Percentiles rank a stretch among this genome's conserved stretches.
phyloP scores from a whole-genome alignment of 1,140 invertebrate genomes.

The Ips typographus region DNA sequence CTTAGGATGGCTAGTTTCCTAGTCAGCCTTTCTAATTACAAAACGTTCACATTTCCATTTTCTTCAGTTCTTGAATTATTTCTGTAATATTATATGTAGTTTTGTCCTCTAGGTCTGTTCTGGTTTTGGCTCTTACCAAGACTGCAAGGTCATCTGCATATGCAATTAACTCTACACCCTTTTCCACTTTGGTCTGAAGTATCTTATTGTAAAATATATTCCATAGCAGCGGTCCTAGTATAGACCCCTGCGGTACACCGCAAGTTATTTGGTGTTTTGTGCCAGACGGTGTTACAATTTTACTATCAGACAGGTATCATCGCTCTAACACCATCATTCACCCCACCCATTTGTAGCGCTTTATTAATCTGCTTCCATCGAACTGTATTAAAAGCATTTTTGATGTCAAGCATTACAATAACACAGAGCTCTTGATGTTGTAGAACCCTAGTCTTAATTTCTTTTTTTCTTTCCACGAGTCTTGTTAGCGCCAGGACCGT shows the following conservation, averaged over 20 bases:
- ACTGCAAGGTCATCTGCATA: constrained; percentile 32
- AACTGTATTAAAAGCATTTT: constrained; percentile 52
- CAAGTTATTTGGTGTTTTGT: constrained; percentile 39
- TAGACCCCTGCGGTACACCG: constrained; percentile 51
- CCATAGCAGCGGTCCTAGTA: constrained; percentile 51
- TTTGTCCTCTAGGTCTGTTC: not conserved
- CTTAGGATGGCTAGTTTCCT: not conserved
- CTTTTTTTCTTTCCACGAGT: constrained; percentile 31
- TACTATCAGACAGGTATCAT: constrained; percentile 48
- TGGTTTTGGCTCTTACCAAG: constrained; percentile 1
- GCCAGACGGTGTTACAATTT: constrained; percentile 35
- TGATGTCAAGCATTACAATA: constrained; percentile 52
- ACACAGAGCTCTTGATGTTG: constrained; percentile 1
- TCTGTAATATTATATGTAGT: not conserved
- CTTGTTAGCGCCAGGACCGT: constrained; percentile 34
- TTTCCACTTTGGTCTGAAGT: constrained; percentile 38
- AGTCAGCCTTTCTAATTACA: not conserved
- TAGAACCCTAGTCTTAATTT: not conserved
- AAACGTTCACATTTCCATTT: constrained; percentile 2
- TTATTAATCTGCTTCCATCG: constrained; percentile 45
- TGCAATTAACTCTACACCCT: constrained; percentile 14
- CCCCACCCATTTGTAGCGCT: constrained; percentile 22
- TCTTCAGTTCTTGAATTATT: not conserved
- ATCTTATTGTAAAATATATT: constrained; percentile 51
- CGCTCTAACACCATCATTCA: constrained; percentile 38